phyloP scores from a whole-genome alignment of 1,140 invertebrate species.

The Atta colombica region DNA sequence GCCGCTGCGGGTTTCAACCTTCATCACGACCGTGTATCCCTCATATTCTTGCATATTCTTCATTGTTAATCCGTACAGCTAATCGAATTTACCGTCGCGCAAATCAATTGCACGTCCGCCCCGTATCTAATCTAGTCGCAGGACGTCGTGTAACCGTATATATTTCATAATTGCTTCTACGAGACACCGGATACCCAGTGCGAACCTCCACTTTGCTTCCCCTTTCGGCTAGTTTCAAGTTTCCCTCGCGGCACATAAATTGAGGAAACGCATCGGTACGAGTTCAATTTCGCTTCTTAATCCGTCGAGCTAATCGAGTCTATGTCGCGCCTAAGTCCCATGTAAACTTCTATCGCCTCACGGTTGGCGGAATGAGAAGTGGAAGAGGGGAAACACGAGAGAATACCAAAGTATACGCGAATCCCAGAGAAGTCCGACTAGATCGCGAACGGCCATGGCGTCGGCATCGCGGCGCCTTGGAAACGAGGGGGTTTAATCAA shows the following conservation, averaged over 20 bases:
- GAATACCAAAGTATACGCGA: slow-evolving; percentile 36
- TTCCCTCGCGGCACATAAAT: slow-evolving; percentile 23
- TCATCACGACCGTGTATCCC: slow-evolving; percentile 1
- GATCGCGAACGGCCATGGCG: slow-evolving; percentile 29
- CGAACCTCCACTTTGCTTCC: slow-evolving; percentile 13
- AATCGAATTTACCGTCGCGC: slow-evolving; percentile 49
- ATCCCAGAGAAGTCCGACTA: slow-evolving; percentile 45
- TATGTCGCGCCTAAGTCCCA: slow-evolving; percentile 72
- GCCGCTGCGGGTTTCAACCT: slow-evolving; percentile 17
- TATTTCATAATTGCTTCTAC: slow-evolving; percentile 34
- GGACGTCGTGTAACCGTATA: neutral
- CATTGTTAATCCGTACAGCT: slow-evolving; percentile 26
- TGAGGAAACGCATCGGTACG: slow-evolving; percentile 53
- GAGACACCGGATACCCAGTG: neutral
- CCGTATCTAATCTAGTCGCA: slow-evolving; percentile 16
- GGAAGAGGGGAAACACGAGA: slow-evolving; percentile 12
- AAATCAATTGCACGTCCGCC: slow-evolving; percentile 36
- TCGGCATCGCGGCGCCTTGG: slow-evolving; percentile 34
- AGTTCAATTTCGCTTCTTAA: slow-evolving; percentile 81
- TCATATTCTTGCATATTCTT: slow-evolving; percentile 31
- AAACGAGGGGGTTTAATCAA: slow-evolving; percentile 79
- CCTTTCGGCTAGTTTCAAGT: neutral
- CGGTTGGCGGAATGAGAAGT: slow-evolving; percentile 54
- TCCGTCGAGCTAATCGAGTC: slow-evolving; percentile 80
- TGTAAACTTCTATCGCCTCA: slow-evolving; percentile 71